Conservation (phyloP, 2,888 invertebrate species). For the Drosophila koepferae region DNA sequence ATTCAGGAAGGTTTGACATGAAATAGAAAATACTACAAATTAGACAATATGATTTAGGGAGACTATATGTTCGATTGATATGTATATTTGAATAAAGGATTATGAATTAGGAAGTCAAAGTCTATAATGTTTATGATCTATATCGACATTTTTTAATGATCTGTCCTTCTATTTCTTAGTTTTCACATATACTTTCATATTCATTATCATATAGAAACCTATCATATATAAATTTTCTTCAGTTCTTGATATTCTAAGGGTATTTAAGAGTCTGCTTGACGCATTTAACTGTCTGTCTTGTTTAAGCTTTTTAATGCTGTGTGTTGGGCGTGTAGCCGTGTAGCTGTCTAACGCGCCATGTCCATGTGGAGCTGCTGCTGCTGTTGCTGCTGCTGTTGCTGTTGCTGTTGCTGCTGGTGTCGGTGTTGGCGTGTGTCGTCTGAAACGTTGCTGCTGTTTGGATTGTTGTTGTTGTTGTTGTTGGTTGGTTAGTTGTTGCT, state of each 20-base stretch:
- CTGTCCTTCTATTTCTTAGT: no score
- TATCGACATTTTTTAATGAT: no score
- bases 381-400: slow-evolving; percentile 47
- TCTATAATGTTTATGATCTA: no score
- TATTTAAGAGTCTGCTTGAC: not conserved
- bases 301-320: slow-evolving; percentile 10
- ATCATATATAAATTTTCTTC: no score
- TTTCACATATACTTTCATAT: no score
- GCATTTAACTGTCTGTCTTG: not conserved
- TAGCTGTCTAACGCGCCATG: slow-evolving; percentile 60
- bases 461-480: slow-evolving; percentile 36
- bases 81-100: no score
- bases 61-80: not conserved
- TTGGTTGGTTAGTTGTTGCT: slow-evolving; percentile 44
- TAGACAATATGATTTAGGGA: not conserved
- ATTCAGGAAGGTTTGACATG: not conserved
- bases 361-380: slow-evolving; percentile 61
- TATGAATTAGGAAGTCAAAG: no score
- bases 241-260: not conserved
- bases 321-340: slow-evolving; percentile 36
- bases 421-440: slow-evolving; percentile 59
- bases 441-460: slow-evolving; percentile 45
- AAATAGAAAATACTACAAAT: not conserved
- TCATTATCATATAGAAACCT: not conserved
- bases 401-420: slow-evolving; percentile 49